Conservation (phyloP, 2,888 invertebrate species). For the Ecdyonurus torrentis region DNA sequence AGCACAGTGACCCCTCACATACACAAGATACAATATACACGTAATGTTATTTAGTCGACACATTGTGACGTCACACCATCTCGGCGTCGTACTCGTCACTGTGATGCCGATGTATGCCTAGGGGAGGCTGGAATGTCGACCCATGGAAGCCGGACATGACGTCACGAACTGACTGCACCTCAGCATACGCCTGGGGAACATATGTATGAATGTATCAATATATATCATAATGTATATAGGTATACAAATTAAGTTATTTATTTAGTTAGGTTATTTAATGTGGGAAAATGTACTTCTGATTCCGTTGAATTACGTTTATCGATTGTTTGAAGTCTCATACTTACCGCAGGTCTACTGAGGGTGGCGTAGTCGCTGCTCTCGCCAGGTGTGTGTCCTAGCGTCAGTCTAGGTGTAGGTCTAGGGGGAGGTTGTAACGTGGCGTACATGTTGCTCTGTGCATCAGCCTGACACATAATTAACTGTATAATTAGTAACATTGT, state of each 20-base stretch:
- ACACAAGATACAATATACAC: no score
- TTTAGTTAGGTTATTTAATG: background rate
- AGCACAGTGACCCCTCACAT: no score
- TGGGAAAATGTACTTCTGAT: no score
- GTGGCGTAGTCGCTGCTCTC: conserved; percentile 33
- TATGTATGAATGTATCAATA: no score
- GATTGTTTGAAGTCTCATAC: no score
- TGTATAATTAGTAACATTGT: conserved; percentile 35
- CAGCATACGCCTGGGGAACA: background rate
- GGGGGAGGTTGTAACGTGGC: conserved; percentile 53
- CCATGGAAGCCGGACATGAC: conserved; percentile 1
- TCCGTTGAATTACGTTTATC: no score
- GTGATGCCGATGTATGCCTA: background rate
- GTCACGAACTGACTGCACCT: background rate
- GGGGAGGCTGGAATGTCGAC: background rate
- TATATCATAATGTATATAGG: no score
- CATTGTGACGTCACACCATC: background rate
- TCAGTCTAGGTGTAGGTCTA: conserved; percentile 10
- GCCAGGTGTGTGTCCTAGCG: conserved; percentile 11
- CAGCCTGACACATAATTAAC: conserved; percentile 51
- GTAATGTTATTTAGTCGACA: no score
- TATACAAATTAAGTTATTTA: no score
- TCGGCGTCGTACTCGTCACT: background rate
- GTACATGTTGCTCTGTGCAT: conserved; percentile 45
- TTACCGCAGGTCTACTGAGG: conserved; percentile 24